Conservation (phyloP, 2,888 invertebrate species). For the Philaethria dido region DNA sequence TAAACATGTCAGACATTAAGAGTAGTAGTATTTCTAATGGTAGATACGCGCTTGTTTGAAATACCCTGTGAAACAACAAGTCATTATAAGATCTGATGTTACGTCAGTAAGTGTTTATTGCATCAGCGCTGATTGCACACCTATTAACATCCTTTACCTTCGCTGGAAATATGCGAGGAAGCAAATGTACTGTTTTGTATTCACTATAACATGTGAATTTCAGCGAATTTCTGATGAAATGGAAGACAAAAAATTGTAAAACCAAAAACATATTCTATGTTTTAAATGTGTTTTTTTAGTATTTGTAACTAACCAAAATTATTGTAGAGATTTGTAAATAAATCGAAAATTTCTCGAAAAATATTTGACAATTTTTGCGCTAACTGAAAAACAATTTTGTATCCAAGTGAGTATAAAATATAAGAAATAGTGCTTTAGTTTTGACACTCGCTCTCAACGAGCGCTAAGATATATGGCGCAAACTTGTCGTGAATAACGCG, state of each 20-base stretch:
- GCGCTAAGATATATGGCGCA: conserved; percentile 37
- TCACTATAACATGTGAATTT: not conserved
- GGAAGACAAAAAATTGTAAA: not conserved
- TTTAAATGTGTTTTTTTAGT: not conserved
- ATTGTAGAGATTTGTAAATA: conserved; percentile 13
- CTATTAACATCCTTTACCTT: conserved; percentile 20
- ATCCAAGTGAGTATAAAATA: conserved; percentile 30
- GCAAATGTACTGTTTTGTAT: not conserved
- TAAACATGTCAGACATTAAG: not conserved
- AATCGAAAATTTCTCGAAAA: not conserved
- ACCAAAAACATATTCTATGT: too few species aligned
- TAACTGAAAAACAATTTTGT: conserved; percentile 31
- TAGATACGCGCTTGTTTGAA: conserved; percentile 3
- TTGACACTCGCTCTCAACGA: conserved; percentile 38
- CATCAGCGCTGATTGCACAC: conserved; percentile 4
- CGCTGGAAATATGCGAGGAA: not conserved
- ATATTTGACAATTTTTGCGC: conserved; percentile 14
- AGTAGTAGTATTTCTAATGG: not conserved
- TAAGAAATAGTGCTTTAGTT: conserved; percentile 39
- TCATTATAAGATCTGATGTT: conserved; percentile 2
- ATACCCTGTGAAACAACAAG: conserved; percentile 1
- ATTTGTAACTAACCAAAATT: not conserved
- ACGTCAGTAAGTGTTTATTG: conserved; percentile 19
- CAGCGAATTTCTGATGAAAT: not conserved
- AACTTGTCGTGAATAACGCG: conserved; percentile 39